Evolutionary conservation across 2,888 invertebrate species (phyloP), one percentile per base, ranked within the genome.

Genomic region (Troides helena): DNA sequence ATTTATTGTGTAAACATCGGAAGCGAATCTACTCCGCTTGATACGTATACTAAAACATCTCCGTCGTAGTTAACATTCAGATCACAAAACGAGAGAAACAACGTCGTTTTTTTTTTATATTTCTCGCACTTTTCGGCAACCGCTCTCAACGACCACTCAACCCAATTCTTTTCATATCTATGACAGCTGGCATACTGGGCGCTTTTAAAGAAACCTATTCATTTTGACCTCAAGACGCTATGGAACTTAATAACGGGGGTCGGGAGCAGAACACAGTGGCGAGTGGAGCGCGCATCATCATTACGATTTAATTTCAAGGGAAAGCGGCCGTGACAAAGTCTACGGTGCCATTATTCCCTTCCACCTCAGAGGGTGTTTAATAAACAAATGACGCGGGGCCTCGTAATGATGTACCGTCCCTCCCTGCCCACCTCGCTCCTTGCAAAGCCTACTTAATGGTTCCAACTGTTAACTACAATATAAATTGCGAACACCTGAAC

Each of bases 251-350:
- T 88, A 90, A 88, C 86, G 80, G 83, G 83, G 83, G 78, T 75
- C 75, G 81, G 81, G 82, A 76, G 81, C 81, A 85, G 81, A 86
- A 87, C 86, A 81, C 81, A 83, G 78, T 80, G 82, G 83, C 83
- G 84, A 87, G 83, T 85, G 86, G 83, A 83, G 84, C 82, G 83
- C 85, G 88, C 86, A 89, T 90, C 91, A 88, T 88, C 89, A 88
- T 90, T 91, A 89, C 88, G 84, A 89, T 92, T 92, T 89, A 90
- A 92, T 90, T 90, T 88, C 82, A 82, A 85, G 86, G 87, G 88
- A 90, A 90, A 88, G 86, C 87, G 87, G 81, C 85, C 88, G 84
- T 87, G 89, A 89, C 90, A 88, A 90, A 89, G 89, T 89, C 90
- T 86, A 82, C 84, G 81, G 77, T 80, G 81, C 89, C 88, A 91